Base-by-base conservation (phyloP, 2,113 vertebrate genomes). In the Caranx ignobilis region DNA sequence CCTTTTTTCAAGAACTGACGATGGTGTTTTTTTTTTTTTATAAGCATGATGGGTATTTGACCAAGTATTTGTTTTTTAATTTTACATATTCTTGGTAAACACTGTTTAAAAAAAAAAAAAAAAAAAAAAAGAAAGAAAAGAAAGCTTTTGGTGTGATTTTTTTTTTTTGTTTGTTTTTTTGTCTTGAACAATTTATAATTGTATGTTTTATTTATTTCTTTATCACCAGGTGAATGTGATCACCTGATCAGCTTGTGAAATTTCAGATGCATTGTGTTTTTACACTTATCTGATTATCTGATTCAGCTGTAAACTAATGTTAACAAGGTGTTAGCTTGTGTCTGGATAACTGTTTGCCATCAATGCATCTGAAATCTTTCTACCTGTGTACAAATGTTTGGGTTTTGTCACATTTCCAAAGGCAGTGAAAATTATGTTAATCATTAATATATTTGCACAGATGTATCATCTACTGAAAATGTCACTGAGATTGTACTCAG, bases 211-310 rank as follows among this genome's bases (percentile, higher is more conserved):
- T 83, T 71, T 90, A 83, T 68, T 21, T 18, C 56, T 80, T 81
- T 77, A 39, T 71, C 62, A 79, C 87, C 85, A 94, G 95, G 94
- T 96, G 91, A 95, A 95, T 96, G 78, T 96, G 91, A 94, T 95
- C 96, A 95, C 79, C 77, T 52, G 94, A 92, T 94, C 13, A 75
- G 71, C 91, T 83, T 97, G 93, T 97, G 75, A 90, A 78, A 95
- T 97, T 97, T 96, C 96, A 96, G 95, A 95, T 97, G 96, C 96
- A 96, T 96, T 96, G 95, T 96, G 94, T 75, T 67, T 82, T 72
- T 45, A 61, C 31, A 54, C 7, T 41, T 80, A 1, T 26, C 26
- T 71, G 39, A 37, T 31, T 41, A 19, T 57, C 3, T 32, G 13
- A 37, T 71, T 79, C 3, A 63, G 47, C 21, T 86, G 32, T 86